Evolutionary conservation across 2,888 invertebrate genomes (phyloP), one percentile per base, ranked within the genome.

Genomic region (Hemaris fuciformis): DNA sequence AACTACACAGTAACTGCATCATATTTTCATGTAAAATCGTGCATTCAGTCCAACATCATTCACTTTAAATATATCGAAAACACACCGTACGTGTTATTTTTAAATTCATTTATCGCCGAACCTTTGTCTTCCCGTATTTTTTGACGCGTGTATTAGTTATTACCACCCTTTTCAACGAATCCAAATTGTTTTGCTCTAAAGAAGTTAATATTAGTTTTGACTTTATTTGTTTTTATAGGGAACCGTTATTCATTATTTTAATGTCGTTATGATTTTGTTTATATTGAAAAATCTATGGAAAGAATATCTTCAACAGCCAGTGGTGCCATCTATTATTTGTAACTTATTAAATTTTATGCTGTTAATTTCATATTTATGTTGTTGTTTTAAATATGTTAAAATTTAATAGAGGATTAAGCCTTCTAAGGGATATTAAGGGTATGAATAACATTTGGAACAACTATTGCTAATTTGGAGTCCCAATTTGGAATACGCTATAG

Each of bases 61-160:
- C 18, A 31, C n/a, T 53, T 64, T 56, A 58, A 46, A 67, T 61
- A 42, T 56, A 31, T 58, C n/a, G 6, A 57, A 46, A 31, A 53
- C 58, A 59, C 23, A 64, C 42, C 25, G 15, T 42, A 61, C 22
- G 46, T 34, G 46, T 31, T 34, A 53, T 61, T 59, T 64, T 59
- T 61, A n/a, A n/a, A 58, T 63, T 60, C 57, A 23, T 62, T 65
- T 72, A 68, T 59, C 75, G 74, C 76, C 74, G 74, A 70, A 69
- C 74, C 80, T 75, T 76, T 73, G 57, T 62, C 57, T 77, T 75
- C 71, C 75, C 73, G 60, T 66, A 61, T 34, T 59, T 58, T n/a
- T n/a, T n/a, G n/a, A n/a, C n/a, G 62, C 64, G 59, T 57, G 48
- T 60, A n/a, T n/a, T n/a, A n/a, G n/a, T n/a, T n/a, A n/a, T n/a